Evolutionary conservation across 2,888 invertebrate species (phyloP), one percentile per base, ranked within the genome.

Genomic region (Dryobota labecula): DNA sequence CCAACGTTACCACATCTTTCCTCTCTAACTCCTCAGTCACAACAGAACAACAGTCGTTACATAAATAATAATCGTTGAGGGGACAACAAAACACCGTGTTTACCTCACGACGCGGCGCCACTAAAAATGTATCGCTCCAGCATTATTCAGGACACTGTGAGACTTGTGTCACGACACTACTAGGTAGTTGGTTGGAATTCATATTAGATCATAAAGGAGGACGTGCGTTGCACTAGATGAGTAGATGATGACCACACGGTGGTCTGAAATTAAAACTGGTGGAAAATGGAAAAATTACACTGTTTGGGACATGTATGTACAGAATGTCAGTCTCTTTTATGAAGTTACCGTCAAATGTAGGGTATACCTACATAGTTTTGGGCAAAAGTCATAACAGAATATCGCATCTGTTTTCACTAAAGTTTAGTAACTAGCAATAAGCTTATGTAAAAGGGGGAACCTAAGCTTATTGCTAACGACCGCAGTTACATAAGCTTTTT

Each of bases 31-130:
- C 85, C 18, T 0, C 57, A 79, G 51, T 38, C 30, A 76, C 84
- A 87, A 91, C 85, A 90, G 86, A 94, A 94, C 92, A 95, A 95
- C 92, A 93, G 93, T 91, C 94, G 94, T 95, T 92, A 94, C 95
- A 95, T 95, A 95, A 95, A 95, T 94, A 95, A 94, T 93, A 93
- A 91, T 88, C 82, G 86, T 83, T 84, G 88, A 87, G 89, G 89
- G 87, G 86, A 91, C 90, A 91, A 92, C 91, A 91, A 90, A 90
- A 90, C 90, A 90, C 90, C 84, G 90, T 94, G 94, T 93, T 94
- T 93, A 94, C 93, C 92, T 93, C 92, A 84, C 84, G 82, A 83
- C 72, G 49, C 45, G 85, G 78, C 83, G 68, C 80, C 80, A 88
- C 87, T 88, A 91, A 89, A 90, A 90, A 89, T 90, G 90, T 89